Percentiles rank a stretch among this genome's conserved stretches.
phyloP scores from a whole-genome alignment of 2,888 invertebrate genomes.

The Rhagium mordax region DNA sequence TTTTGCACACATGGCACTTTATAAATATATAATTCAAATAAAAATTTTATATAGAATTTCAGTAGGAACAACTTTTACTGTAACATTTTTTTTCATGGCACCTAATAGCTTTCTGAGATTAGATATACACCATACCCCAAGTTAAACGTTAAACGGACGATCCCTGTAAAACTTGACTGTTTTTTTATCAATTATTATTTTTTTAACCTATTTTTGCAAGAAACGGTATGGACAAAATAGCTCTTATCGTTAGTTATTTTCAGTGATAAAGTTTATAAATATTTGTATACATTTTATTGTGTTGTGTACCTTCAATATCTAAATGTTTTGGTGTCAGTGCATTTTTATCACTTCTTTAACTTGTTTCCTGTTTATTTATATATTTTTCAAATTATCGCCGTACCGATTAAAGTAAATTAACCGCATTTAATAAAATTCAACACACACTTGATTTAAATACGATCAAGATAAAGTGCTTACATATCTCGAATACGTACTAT shows the following conservation, averaged over 20 bases:
- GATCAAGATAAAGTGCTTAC: background rate
- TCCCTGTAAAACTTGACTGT: too few species aligned
- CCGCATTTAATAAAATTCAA: background rate
- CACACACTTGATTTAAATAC: background rate
- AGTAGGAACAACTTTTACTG: too few species aligned
- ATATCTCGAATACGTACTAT: background rate
- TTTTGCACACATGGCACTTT: too few species aligned
- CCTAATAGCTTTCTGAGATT: too few species aligned
- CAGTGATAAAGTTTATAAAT: background rate
- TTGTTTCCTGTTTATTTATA: constrained; percentile 29
- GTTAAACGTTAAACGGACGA: too few species aligned
- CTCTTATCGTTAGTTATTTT: background rate
- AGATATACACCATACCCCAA: too few species aligned
- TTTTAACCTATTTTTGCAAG: background rate
- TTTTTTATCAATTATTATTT: too few species aligned
- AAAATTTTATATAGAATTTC: too few species aligned
- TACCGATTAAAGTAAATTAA: background rate
- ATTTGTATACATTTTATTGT: background rate
- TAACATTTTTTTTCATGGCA: too few species aligned
- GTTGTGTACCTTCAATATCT: background rate
- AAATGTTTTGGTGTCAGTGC: constrained; percentile 29
- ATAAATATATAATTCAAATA: too few species aligned
- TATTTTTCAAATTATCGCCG: background rate
- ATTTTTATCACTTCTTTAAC: constrained; percentile 23
- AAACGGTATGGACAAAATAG: background rate